These are phyloP conservation scores for Capromys pilorides DNA, from an alignment of 2,797 vertebrate species.

Conservation along the genomic window DNA sequence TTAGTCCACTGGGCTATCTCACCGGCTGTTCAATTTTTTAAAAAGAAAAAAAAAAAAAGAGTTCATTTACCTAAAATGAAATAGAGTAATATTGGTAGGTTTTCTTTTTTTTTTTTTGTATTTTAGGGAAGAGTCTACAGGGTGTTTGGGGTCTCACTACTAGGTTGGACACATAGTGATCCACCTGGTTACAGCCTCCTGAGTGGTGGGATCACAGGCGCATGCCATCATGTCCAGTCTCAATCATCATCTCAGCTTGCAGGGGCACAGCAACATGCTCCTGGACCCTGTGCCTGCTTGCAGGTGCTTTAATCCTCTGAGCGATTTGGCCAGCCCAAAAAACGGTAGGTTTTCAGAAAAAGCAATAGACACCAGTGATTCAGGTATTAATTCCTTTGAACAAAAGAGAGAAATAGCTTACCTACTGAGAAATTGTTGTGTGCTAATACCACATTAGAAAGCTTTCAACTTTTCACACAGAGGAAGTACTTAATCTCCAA, in stretches of 20 bases:
- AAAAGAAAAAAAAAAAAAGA: constrained; percentile 11
- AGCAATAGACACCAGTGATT: constrained; percentile 26
- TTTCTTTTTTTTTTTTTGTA: not conserved
- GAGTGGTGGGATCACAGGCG: no score
- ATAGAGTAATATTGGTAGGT: not conserved
- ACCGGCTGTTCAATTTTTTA: no score
- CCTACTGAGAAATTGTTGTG: not conserved
- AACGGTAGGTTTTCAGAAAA: constrained; percentile 46
- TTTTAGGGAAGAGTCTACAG: no score
- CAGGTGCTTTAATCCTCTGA: no score
- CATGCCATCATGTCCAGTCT: no score
- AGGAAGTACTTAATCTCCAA: constrained; percentile 57
- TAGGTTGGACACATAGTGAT: no score
- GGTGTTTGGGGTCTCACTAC: no score
- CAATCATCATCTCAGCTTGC: no score
- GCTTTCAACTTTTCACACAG: constrained; percentile 31
- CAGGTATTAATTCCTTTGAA: constrained; percentile 38
- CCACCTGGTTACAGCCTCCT: no score
- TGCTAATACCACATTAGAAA: constrained; percentile 57
- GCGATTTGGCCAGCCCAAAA: not conserved
- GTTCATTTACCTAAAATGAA: constrained; percentile 18
- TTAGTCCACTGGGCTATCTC: no score
- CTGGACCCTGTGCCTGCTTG: no score
- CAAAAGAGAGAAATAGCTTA: constrained; percentile 39
- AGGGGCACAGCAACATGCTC: no score